Percentiles rank a stretch among this genome's conserved stretches.
Conservation (phyloP, 2,797 vertebrate species). For the Brachyalestes nurse region DNA sequence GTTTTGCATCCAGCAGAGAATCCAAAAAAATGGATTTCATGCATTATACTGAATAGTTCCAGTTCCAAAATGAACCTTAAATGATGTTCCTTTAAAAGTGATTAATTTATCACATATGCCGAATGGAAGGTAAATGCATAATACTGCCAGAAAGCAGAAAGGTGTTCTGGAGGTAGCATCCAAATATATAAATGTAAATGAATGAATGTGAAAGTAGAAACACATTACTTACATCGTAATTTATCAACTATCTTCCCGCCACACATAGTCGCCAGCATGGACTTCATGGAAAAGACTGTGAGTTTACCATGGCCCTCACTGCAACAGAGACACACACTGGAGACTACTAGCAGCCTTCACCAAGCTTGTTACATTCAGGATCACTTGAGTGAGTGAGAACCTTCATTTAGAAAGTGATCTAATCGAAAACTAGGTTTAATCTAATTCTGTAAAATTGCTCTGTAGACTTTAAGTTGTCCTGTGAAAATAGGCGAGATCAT, state of each 20-base stretch:
- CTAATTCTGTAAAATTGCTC: neutral
- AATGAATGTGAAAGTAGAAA: neutral
- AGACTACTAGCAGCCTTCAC: neutral
- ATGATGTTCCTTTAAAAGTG: neutral
- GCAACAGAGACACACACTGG: slow-evolving; percentile 58
- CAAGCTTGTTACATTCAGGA: neutral
- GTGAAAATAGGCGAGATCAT: neutral
- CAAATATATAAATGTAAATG: neutral
- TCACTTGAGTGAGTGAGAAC: neutral
- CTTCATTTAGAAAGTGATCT: neutral
- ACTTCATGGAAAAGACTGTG: slow-evolving; percentile 96
- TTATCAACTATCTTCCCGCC: slow-evolving; percentile 98
- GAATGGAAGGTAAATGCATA: neutral
- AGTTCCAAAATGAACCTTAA: neutral
- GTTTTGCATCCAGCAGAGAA: neutral
- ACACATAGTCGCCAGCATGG: slow-evolving; percentile 96
- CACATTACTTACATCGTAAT: slow-evolving; percentile 87
- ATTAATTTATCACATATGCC: neutral
- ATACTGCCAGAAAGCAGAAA: neutral
- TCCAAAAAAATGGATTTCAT: neutral
- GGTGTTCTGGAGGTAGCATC: neutral
- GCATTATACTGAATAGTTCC: neutral
- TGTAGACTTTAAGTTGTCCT: neutral
- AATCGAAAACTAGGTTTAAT: neutral
- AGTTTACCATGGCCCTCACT: slow-evolving; percentile 96